Conservation (phyloP, 1,140 invertebrate genomes). For the Hestina assimilis region DNA sequence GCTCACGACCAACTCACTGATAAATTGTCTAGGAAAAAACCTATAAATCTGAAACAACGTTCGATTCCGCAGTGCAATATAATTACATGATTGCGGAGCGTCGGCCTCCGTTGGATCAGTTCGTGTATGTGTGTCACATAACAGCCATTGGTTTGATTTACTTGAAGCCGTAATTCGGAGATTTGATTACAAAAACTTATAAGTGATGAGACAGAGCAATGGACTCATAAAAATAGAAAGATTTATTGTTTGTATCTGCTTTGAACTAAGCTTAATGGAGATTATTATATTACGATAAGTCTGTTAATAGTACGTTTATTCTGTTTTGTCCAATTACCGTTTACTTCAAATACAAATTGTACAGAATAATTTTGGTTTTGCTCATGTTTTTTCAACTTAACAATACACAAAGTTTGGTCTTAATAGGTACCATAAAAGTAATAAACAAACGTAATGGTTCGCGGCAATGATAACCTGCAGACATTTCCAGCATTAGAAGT, state of each 20-base stretch:
- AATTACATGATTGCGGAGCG: constrained; percentile 8
- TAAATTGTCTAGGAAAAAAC: constrained; percentile 20
- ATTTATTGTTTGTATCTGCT: not conserved
- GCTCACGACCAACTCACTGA: constrained; percentile 18
- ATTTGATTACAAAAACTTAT: constrained; percentile 1
- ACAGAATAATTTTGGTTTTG: no score
- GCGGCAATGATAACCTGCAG: no score
- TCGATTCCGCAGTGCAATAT: constrained; percentile 7
- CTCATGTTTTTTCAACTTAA: no score
- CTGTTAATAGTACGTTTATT: no score
- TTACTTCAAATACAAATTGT: no score
- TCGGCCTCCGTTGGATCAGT: not conserved
- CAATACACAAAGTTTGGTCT: no score
- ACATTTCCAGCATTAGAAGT: no score
- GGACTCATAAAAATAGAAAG: not conserved
- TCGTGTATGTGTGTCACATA: not conserved
- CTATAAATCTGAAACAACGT: constrained; percentile 7
- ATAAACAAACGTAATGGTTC: no score
- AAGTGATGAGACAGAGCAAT: not conserved
- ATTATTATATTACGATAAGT: no score
- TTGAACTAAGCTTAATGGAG: no score
- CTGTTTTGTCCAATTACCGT: no score
- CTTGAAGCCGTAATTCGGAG: not conserved
- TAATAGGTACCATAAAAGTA: no score
- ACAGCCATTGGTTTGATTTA: not conserved